Conservation (phyloP, 2,888 invertebrate genomes). For the Netelia melanura region DNA sequence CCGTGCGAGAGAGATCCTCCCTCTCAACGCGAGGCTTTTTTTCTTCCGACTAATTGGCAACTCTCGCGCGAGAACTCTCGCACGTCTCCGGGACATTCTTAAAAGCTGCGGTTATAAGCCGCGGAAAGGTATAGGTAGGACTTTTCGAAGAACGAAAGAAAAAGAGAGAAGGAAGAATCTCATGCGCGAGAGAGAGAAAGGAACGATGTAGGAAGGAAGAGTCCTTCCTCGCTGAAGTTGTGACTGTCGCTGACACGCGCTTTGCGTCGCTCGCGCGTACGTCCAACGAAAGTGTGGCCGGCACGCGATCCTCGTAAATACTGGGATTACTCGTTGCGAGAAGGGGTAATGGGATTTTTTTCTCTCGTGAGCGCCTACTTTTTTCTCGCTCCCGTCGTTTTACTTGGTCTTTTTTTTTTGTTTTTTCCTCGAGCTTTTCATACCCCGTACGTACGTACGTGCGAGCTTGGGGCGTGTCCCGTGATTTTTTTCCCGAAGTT, state of each 20-base stretch:
- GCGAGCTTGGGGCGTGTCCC: conserved; percentile 58
- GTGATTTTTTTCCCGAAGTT: conserved; percentile 63
- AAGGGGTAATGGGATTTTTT: conserved; percentile 60
- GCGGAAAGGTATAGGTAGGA: conserved; percentile 16
- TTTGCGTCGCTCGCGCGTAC: conserved; percentile 63
- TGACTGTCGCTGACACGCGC: conserved; percentile 70
- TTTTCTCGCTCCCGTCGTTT: background rate
- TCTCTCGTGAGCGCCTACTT: conserved; percentile 29
- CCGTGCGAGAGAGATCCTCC: conserved; percentile 8
- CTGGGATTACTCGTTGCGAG: conserved; percentile 59
- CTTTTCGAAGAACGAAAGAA: conserved; percentile 11
- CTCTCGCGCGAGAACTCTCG: conserved; percentile 59
- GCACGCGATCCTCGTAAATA: conserved; percentile 74
- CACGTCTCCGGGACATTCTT: conserved; percentile 37
- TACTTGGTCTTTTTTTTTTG: conserved; percentile 3
- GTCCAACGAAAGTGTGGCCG: conserved; percentile 68
- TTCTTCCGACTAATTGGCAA: conserved; percentile 59
- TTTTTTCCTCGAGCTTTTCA: conserved; percentile 29
- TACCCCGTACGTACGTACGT: conserved; percentile 39
- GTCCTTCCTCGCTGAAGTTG: conserved; percentile 57
- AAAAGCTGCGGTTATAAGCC: conserved; percentile 17
- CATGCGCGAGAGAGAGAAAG: conserved; percentile 33
- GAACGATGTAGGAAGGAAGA: background rate
- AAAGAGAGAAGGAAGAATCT: background rate
- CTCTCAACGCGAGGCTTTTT: conserved; percentile 28